These are phyloP conservation scores for Darevskia mixta DNA, from an alignment of 2,797 vertebrate genomes.

Conservation along the genomic window DNA sequence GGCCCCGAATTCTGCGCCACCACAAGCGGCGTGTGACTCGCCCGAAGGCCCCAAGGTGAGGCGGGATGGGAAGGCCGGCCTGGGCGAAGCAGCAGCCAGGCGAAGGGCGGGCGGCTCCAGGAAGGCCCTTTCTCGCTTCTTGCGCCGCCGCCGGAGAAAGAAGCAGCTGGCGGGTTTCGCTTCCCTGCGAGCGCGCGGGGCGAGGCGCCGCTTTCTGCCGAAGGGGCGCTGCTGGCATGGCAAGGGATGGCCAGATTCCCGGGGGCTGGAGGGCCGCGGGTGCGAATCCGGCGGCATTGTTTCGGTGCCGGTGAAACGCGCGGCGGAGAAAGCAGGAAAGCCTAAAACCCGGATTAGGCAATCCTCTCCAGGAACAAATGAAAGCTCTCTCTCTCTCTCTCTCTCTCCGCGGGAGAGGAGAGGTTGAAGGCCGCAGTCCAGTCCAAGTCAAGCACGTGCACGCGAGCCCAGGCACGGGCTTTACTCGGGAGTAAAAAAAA, in stretches of 20 bases:
- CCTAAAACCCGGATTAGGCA: not conserved
- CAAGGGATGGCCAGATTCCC: constrained; percentile 67
- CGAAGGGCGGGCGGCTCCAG: not conserved
- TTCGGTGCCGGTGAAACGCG: not conserved
- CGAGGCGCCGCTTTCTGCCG: constrained; percentile 63
- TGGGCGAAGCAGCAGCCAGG: not conserved
- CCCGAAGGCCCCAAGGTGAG: not conserved
- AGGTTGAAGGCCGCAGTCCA: not conserved
- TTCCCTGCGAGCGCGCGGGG: constrained; percentile 51
- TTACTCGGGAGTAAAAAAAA: not conserved
- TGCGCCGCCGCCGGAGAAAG: constrained; percentile 60
- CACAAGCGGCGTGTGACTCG: not conserved
- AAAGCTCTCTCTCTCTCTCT: not conserved
- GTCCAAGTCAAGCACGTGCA: not conserved
- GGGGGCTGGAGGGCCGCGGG: constrained; percentile 8
- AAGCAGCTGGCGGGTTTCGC: constrained; percentile 57
- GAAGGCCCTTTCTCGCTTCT: not conserved
- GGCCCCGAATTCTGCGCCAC: too few species aligned
- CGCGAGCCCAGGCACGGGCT: not conserved
- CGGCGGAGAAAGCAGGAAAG: not conserved
- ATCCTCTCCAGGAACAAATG: not conserved
- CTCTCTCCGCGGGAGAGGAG: too few species aligned
- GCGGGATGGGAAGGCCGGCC: not conserved
- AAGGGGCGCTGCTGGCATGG: constrained; percentile 58
- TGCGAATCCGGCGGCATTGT: not conserved